A percentile compares a stretch with the other conserved stretches of the same genome.
Evolutionary conservation across 2,888 invertebrate species (phyloP).

Genomic region (Eumerus sabulonum): DNA sequence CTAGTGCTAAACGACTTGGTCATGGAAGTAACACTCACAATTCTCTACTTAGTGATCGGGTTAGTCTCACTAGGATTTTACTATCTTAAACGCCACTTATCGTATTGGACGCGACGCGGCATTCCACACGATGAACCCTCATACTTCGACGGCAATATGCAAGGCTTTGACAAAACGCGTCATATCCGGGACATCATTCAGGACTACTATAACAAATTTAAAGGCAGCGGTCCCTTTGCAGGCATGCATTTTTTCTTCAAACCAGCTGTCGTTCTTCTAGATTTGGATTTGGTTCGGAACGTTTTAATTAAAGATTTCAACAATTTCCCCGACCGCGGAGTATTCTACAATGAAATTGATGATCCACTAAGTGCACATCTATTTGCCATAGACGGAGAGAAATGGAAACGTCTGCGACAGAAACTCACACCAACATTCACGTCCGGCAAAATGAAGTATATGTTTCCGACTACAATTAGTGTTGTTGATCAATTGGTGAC

Average conservation of each 20-base stretch:
- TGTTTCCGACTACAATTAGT: background rate
- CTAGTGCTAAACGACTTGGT: no score
- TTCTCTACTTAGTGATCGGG: no score
- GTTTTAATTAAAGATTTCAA: conserved; percentile 1
- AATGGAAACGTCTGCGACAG: background rate
- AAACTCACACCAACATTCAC: background rate
- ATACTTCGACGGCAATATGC: conserved; percentile 1
- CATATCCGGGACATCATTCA: background rate
- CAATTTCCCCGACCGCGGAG: background rate
- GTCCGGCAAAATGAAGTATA: conserved; percentile 3
- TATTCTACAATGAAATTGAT: background rate
- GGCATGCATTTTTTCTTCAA: conserved; percentile 1
- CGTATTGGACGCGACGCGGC: conserved; percentile 16
- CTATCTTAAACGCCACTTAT: no score
- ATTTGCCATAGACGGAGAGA: background rate
- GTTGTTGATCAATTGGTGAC: background rate
- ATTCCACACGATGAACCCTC: conserved; percentile 15
- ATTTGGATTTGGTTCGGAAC: background rate
- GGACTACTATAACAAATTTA: background rate
- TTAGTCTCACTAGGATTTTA: no score
- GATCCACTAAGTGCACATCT: conserved; percentile 10
- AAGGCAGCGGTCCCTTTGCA: background rate
- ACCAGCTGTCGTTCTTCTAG: background rate
- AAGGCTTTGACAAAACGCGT: background rate
- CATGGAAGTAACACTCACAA: no score